Evolutionary conservation across 2,888 invertebrate genomes (phyloP), one percentile per base, ranked within the genome.

Genomic region (Leptopilina syphax): DNA sequence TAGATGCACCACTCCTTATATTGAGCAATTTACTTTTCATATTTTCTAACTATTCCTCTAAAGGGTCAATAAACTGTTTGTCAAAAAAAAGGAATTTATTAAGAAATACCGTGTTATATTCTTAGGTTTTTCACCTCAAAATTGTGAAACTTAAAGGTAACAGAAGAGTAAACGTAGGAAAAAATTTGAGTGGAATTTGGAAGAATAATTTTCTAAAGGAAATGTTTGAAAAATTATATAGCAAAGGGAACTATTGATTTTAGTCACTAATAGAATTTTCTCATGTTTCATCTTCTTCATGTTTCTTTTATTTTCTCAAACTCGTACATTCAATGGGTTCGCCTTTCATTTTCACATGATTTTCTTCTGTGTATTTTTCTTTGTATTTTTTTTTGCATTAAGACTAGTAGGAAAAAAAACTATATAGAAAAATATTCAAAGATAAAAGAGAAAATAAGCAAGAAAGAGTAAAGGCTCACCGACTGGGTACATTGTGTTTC

Each of bases 311-410:
- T 34, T 73, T 65, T 50, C 44, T 6, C 65, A 13, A 47, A 6
- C 70, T 65, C 34, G 1, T 12, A 5, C 18, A n/a, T 78, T 78
- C 50, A 78, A 73, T 50, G 50, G 47, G 18, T 50, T 54, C 65
- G 24, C 70, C 78, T 63, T 44, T 47, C 67, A 78, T 70, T 78
- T 41, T 65, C 50, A n/a, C 41, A 60, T 67, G 13, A 73, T 73
- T 73, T 34, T 73, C 9, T 27, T 70, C 50, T 54, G 70, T 6
- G 27, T 73, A 57, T 73, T 73, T 73, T 57, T 27, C 27, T 34
- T 54, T 27, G 27, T 50, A 1, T 50, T 50, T 50, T 50, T 50
- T 50, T 10, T 50, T 50, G 10, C 50, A 50, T 50, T 10, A 10
- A 50, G 34, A 27, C 57, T 73, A 24, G 73, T 34, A 3, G 9